phyloP scores from a whole-genome alignment of 1,140 invertebrate species.

The Orius laevigatus region DNA sequence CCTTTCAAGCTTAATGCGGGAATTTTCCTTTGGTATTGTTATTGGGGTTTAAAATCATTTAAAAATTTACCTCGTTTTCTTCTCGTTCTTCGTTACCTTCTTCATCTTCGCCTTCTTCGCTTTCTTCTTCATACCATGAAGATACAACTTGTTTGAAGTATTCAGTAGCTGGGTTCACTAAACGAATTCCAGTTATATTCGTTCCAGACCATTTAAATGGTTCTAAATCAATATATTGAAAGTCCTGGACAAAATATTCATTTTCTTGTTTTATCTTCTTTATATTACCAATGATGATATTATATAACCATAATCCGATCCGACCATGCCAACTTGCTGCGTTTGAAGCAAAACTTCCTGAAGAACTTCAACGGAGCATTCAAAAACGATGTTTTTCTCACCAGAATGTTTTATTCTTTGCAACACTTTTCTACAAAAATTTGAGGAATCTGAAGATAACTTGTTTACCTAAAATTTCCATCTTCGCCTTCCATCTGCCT shows the following conservation, averaged over 20 bases:
- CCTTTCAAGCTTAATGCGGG: too few species aligned
- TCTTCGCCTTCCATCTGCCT: conserved; percentile 34
- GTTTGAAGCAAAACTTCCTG: conserved; percentile 47
- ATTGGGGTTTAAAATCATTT: neutral
- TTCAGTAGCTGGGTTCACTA: conserved; percentile 43
- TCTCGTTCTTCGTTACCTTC: neutral
- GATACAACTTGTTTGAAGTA: conserved; percentile 33
- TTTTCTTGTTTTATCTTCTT: too few species aligned
- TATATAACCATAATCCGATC: conserved; percentile 54
- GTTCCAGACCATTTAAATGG: conserved; percentile 68
- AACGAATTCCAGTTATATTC: conserved; percentile 60
- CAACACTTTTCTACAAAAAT: conserved; percentile 30
- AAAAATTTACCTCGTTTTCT: neutral
- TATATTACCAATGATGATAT: conserved; percentile 45
- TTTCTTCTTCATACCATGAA: conserved; percentile 1
- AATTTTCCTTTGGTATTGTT: too few species aligned
- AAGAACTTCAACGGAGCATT: conserved; percentile 51
- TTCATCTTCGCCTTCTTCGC: conserved; percentile 1
- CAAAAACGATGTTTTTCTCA: conserved; percentile 58
- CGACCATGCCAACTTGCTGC: conserved; percentile 75
- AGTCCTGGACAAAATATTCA: conserved; percentile 33
- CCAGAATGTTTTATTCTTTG: conserved; percentile 41
- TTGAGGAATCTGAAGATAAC: too few species aligned
- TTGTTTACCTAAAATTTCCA: conserved; percentile 35
- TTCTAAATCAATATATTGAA: conserved; percentile 61